These are phyloP conservation scores for Lemur catta DNA, from an alignment of 2,797 vertebrate species.

Conservation along the genomic window DNA sequence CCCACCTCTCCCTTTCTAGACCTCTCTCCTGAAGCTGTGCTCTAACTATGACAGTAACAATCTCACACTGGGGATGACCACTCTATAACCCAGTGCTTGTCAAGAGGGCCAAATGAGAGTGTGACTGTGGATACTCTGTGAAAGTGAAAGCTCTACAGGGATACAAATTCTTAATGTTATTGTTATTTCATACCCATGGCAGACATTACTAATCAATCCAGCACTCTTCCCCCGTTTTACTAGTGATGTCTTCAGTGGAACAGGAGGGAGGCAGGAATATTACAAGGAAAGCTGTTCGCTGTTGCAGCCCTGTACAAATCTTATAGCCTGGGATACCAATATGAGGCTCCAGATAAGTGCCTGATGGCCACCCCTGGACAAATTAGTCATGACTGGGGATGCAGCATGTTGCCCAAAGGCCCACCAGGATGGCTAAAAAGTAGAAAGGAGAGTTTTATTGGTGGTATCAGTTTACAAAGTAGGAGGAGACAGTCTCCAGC, in stretches of 20 bases:
- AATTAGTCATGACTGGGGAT: not conserved
- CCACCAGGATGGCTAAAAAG: not conserved
- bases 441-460: not conserved
- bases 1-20: too few relatives aligned
- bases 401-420: not conserved
- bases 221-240: not conserved
- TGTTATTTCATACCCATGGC: not conserved
- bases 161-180: not conserved
- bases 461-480: not conserved
- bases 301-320: not conserved
- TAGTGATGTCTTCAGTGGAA: not conserved
- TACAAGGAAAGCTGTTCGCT: not conserved
- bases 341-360: not conserved
- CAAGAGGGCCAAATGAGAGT: not conserved
- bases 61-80: fast-evolving
- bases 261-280: not conserved
- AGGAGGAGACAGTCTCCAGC: not conserved
- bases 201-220: not conserved
- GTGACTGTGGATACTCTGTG: not conserved
- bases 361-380: not conserved
- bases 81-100: not conserved
- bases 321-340: not conserved
- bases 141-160: not conserved
- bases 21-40: not conserved
- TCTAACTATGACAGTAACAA: not conserved